Evolutionary conservation across 2,888 invertebrate genomes (phyloP), one percentile per base, ranked within the genome.

Genomic region (Diplazon laetatorius): DNA sequence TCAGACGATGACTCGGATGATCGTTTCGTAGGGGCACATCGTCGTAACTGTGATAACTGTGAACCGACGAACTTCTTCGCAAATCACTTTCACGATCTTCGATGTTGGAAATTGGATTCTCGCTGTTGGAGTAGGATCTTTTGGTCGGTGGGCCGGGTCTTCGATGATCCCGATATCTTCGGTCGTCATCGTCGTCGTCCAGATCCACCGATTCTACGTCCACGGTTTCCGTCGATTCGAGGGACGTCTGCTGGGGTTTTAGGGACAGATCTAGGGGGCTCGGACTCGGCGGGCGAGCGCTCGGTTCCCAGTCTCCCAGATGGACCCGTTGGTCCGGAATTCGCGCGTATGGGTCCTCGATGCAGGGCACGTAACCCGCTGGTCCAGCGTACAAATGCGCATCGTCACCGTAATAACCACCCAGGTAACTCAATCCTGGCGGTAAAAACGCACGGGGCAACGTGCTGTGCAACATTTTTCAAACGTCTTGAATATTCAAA

Each of bases 181-280:
- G 80, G 22, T 88, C 87, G 12, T 88, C 87, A 39, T 87, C 87
- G 46, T 87, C 87, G 48, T 87, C 89, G 6, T 86, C 85, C 75
- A 30, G 6, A 5, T 87, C 89, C 75, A 87, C 85, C 1, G 86
- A 63, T 63, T 87, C 87, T 48, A 65, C 72, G 37, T 88, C 86
- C 14, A 84, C 87, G n/a, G 73, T 63, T 37, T 75, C 73, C 5
- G 62, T 46, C 16, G 55, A 14, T 44, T 82, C 60, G 1, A 80
- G 16, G n/a, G n/a, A n/a, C n/a, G 39, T 76, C 0, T 82, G 80
- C 0, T 85, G 50, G 10, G 91, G 85, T 88, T 96, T 96, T 22
- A 96, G 91, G 20, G 96, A 96, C 76, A 97, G 91, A 89, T 97
- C 96, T 83, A 97, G 91, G 6, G 96, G 96, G 78, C 90, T 91